phyloP scores from a whole-genome alignment of 1,140 invertebrate species.

The Aphis craccivora region DNA sequence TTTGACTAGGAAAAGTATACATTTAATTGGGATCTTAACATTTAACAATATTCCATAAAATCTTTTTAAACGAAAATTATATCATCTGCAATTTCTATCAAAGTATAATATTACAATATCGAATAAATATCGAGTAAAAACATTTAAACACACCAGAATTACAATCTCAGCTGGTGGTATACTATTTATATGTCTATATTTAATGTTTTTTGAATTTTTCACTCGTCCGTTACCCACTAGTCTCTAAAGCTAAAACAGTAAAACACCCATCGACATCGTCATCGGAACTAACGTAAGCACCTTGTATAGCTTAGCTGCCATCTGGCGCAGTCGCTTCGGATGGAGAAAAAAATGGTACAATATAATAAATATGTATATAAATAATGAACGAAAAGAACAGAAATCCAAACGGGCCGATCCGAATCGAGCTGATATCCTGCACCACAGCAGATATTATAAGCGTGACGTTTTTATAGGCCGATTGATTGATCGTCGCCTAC shows the following conservation, averaged over 20 bases:
- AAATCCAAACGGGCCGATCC: not conserved
- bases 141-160: not conserved
- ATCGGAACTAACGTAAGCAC: not conserved
- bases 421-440: not conserved
- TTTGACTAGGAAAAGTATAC: not conserved
- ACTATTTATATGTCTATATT: not conserved
- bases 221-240: not conserved
- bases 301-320: not conserved
- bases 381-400: not conserved
- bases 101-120: not conserved
- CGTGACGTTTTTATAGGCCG: conserved; percentile 42
- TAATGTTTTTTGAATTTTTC: not conserved
- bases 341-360: not conserved
- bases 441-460: not conserved
- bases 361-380: too few relatives aligned
- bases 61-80: not conserved
- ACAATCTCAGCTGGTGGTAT: too few relatives aligned
- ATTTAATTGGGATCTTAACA: not conserved
- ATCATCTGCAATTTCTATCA: not conserved
- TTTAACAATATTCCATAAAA: not conserved
- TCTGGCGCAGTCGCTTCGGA: not conserved
- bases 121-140: not conserved
- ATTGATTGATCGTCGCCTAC: conserved; percentile 47
- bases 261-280: not conserved
- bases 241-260: not conserved